phyloP scores from a whole-genome alignment of 2,113 vertebrate genomes.

The Petromus typicus region DNA sequence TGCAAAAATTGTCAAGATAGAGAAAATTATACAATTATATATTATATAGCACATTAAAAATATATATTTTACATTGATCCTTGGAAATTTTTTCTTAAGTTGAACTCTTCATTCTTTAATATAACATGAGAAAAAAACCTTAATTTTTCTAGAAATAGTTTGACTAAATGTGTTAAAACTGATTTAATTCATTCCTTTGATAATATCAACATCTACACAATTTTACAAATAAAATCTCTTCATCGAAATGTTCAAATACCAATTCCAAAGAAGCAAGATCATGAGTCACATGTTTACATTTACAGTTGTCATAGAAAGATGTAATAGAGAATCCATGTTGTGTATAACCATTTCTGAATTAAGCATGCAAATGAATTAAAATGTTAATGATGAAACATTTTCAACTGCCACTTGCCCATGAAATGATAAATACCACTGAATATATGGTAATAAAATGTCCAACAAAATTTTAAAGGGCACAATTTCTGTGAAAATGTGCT shows the following conservation, averaged over 20 bases:
- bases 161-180: constrained; percentile 40
- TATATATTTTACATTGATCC: not conserved
- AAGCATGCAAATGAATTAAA: constrained; percentile 71
- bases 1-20: not conserved
- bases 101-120: constrained; percentile 45
- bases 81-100: constrained; percentile 13
- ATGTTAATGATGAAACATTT: constrained; percentile 71
- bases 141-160: constrained; percentile 16
- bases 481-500: constrained; percentile 58
- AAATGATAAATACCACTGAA: constrained; percentile 75
- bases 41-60: not conserved
- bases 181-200: constrained; percentile 21
- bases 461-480: constrained; percentile 68
- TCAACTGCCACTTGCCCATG: constrained; percentile 54
- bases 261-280: not conserved
- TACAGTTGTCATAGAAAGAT: constrained; percentile 59
- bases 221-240: constrained; percentile 62
- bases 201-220: constrained; percentile 32
- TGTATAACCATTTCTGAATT: constrained; percentile 13
- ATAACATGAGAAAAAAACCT: not conserved
- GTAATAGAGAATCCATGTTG: not conserved
- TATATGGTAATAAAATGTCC: constrained; percentile 68
- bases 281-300: constrained; percentile 12
- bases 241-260: constrained; percentile 49
- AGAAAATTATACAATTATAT: not conserved